Conservation (phyloP, 2,888 invertebrate species). For the Flabesymbios commensalis region DNA sequence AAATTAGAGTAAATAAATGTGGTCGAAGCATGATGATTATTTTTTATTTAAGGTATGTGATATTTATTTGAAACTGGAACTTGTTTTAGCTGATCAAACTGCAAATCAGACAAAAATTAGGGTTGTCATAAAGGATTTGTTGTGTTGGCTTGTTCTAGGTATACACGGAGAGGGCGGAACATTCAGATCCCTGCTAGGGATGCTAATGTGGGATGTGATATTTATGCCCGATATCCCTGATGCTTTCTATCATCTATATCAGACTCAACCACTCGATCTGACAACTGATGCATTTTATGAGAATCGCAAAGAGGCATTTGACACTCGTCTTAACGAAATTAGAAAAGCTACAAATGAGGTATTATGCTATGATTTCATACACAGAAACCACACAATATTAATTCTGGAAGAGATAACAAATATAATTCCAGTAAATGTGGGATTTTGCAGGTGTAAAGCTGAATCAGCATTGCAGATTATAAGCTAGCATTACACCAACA, state of each 20-base stretch:
- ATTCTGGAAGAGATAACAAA: too few species aligned
- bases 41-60: not conserved
- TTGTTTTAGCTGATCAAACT: not conserved
- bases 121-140: not conserved
- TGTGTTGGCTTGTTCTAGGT: conserved; percentile 61
- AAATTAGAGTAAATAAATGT: too few species aligned
- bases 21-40: not conserved
- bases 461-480: too few species aligned
- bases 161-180: conserved; percentile 76
- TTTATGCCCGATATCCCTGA: conserved; percentile 68
- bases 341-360: conserved; percentile 2
- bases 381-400: not conserved
- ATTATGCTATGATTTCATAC: not conserved
- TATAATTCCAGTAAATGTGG: too few species aligned
- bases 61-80: not conserved
- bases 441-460: too few species aligned
- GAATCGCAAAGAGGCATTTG: conserved; percentile 69
- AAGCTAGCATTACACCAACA: too few species aligned
- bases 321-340: conserved; percentile 59
- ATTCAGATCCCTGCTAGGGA: conserved; percentile 69
- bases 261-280: conserved; percentile 76
- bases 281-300: conserved; percentile 71
- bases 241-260: conserved; percentile 71
- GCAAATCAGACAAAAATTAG: not conserved
- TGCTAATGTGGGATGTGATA: conserved; percentile 81